Base-by-base conservation (phyloP, 2,888 invertebrate species). In the Heterodera filipjevi region DNA sequence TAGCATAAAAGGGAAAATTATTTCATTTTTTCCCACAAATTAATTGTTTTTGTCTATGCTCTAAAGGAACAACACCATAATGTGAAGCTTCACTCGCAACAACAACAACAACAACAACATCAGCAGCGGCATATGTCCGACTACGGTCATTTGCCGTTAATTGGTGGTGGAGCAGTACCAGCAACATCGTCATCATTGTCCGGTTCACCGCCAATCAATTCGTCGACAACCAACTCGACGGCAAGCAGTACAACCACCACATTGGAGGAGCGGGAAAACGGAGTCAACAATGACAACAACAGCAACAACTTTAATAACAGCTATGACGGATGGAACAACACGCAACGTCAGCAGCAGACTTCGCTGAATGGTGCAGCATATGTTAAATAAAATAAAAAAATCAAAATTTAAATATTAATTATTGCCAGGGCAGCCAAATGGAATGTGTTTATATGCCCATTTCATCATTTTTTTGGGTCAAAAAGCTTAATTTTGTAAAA, bases 171-270 rank as follows among this genome's bases (percentile, higher is more conserved):
- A 73, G 49, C 35, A 53, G 22, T 46, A 33, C n/a, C 39, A 19
- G 22, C 32, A 59, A 59, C 59, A 27, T 22, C 59, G 6, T 19
- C 59, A 12, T 12, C 59, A 12, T n/a, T 49, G 19, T 49, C 16
- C 59, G 74, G 19, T 0, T 33, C 74, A 33, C 64, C 76, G 80
- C n/a, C 86, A 82, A 27, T 83, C 81, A 33, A 80, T 81, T 71
- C 81, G 80, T 27, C 77, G 30, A 73, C 35, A 64, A 71, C 35
- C 19, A 46, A 44, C 64, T 66, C 59, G 19, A 32, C 71, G 44
- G 30, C 79, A 46, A 77, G 32, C 39, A 44, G 64, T 39, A 70
- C 44, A 39, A 33, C 71, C 16, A 39, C 49, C 14, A 46, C 59
- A 12, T 12, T 59, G 27, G 59, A 59, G 59, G 59, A 59, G 3